Evolutionary conservation across 2,113 vertebrate genomes (phyloP), one percentile per base, ranked within the genome.

Genomic region (Reinhardtius hippoglossoides): DNA sequence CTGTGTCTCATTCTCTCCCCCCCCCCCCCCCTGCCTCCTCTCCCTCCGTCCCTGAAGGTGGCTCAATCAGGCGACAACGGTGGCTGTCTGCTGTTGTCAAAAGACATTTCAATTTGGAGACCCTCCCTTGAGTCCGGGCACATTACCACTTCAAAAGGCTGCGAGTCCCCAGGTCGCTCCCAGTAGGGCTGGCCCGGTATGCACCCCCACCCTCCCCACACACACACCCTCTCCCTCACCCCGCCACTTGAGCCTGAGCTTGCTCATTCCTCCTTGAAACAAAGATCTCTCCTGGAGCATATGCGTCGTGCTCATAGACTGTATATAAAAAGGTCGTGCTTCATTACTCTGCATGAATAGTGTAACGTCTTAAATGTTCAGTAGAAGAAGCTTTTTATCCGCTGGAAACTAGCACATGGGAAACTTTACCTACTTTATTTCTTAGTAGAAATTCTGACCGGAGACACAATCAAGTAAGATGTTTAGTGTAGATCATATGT

Each of bases 141-240:
- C 88, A 94, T 95, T 93, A 91, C 50, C 93, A 94, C 92, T 93
- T 94, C 91, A 93, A 91, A 91, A 87, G 87, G 81, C 84, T 74
- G 82, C 35, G 16, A 75, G 81, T 89, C 88, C 84, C 74, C 85
- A 87, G 91, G 90, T 91, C 48, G 60, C 76, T 81, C 84, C 89
- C 80, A 20, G 73, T 74, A 80, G 83, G 82, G 76, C 35, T 40
- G 81, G 64, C 69, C 73, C 15, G 37, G 62, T 37, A 23, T 37
- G 3, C 40, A 14, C 35, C 18, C 40, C 7, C n/a, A n/a, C n/a
- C n/a, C n/a, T n/a, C n/a, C n/a, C n/a, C 35, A 9, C 40, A 10
- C 40, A 42, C 10, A 42, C 60, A 20, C 46, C 46, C 15, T 44
- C 7, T 23, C 61, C 12, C 61, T 24, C 40, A 21, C 61, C 13